These are phyloP conservation scores for Gymnothorax reevesii DNA, from an alignment of 2,797 vertebrate genomes.

Conservation along the genomic window DNA sequence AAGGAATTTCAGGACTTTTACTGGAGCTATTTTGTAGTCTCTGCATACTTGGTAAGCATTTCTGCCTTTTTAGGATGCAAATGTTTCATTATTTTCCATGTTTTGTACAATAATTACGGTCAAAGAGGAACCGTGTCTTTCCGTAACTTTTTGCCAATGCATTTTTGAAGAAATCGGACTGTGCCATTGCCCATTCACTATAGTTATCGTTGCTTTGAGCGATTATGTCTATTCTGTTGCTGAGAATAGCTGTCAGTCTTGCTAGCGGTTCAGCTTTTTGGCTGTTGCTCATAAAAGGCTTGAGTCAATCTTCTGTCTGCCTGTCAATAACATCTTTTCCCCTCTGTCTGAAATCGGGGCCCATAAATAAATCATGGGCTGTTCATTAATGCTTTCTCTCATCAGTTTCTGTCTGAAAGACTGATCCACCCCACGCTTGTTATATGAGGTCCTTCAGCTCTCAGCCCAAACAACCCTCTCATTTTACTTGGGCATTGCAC, in stretches of 20 bases:
- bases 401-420: constrained; percentile 62
- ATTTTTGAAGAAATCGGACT: neutral
- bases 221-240: neutral
- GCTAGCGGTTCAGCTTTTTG: constrained; percentile 50
- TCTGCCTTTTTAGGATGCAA: neutral
- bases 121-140: neutral
- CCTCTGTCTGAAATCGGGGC: constrained; percentile 55
- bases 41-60: neutral
- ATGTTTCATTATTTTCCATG: neutral
- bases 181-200: neutral
- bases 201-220: neutral
- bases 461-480: constrained; percentile 12
- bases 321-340: constrained; percentile 45
- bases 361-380: constrained; percentile 69
- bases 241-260: neutral
- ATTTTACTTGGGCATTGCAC: neutral
- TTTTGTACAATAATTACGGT: neutral
- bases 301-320: constrained; percentile 29
- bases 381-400: constrained; percentile 64
- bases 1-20: neutral
- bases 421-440: constrained; percentile 53
- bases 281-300: constrained; percentile 36
- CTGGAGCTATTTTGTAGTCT: neutral
- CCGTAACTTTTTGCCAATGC: neutral
- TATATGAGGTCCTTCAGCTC: neutral